Base-by-base conservation (phyloP, 1,140 invertebrate genomes). In the Drosophila eugracilis region DNA sequence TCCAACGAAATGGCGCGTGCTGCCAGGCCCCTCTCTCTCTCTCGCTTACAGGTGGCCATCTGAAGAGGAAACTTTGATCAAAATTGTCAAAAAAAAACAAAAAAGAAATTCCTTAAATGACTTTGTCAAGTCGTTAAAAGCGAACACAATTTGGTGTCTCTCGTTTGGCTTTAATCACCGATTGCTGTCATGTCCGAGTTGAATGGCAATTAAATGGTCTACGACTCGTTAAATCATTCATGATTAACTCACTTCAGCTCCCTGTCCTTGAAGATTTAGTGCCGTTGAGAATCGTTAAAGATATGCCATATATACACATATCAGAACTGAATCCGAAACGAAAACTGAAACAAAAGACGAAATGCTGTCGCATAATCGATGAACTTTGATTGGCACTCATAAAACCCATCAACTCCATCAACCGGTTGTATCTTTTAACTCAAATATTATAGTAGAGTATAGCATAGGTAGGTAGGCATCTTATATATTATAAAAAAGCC, bases 231-330 rank as follows among this genome's bases (percentile, higher is more conserved):
- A 88, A 86, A 86, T 78, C 81, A 80, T 71, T 59, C 83, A 70
- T 71, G 83, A 88, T 77, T 84, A 83, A 83, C 79, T 85, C 75
- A 65, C 62, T 69, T 66, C 62, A 50, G 63, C 60, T 49, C 62
- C 67, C 81, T 59, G 81, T 77, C 81, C 81, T 86, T 86, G 81
- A 81, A 78, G 74, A 86, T 86, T 86, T 86, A 86, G 73, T 80
- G 78, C 60, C 73, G 53, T 75, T 75, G 22, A 53, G 63, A 58
- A 75, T 75, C 83, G 83, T 88, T 88, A 86, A 88, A 74, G 32
- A 65, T 30, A 70, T 59, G 57, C 57, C 58, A 62, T 57, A 62
- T 55, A 62, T 60, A 44, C 59, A 62, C 59, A 62, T 60, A 44
- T 24, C 4, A 5, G 15, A 42, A 30, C 28, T 26, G 22, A 28